Evolutionary conservation across 1,140 invertebrate genomes (phyloP), one percentile per base, ranked within the genome.

Genomic region (Drosophila ironensis): DNA sequence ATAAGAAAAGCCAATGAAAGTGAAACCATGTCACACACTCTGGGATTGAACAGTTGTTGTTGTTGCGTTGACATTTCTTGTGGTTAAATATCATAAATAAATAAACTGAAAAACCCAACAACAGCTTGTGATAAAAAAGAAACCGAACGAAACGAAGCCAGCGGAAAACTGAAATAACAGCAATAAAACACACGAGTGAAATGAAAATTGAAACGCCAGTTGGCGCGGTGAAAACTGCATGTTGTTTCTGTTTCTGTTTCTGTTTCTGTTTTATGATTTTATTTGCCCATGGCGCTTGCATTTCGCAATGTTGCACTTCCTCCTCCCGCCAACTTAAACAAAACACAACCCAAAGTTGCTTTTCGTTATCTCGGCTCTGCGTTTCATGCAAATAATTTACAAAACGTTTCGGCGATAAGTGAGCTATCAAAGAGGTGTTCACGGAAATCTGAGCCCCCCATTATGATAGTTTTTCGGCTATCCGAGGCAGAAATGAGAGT

Each of bases 41-140:
- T n/a, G 1, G 28, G 52, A 56, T 45, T 42, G 48, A 51, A 41
- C 38, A 41, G 42, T 47, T 46, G 41, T 56, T 16, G 47, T 17
- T 12, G 47, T 17, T 12, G 19, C 22, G 35, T 48, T n/a, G 45
- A 19, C 41, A 14, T 54, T 45, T 56, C 22, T 46, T 37, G 25
- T 45, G 28, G 50, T 54, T 67, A 67, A 67, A 67, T 60, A 67
- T 64, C 60, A 48, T 64, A 57, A 64, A 64, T 42, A 46, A 57
- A 56, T 40, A 56, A 63, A 40, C 50, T 44, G 14, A 33, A 54
- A 45, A 50, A 33, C n/a, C 7, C 8, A 25, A 20, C 20, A 19
- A 47, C 19, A 40, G 14, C 33, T 3, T 28, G 2, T 12, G 27
- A 25, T 44, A 51, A 19, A 12, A 35, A 33, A 5, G 14, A 35